Percentiles rank a stretch among this genome's conserved stretches.
These are phyloP conservation scores for Axea sp. DNA, from an alignment of 2,888 invertebrate species.

Conservation along the genomic window DNA sequence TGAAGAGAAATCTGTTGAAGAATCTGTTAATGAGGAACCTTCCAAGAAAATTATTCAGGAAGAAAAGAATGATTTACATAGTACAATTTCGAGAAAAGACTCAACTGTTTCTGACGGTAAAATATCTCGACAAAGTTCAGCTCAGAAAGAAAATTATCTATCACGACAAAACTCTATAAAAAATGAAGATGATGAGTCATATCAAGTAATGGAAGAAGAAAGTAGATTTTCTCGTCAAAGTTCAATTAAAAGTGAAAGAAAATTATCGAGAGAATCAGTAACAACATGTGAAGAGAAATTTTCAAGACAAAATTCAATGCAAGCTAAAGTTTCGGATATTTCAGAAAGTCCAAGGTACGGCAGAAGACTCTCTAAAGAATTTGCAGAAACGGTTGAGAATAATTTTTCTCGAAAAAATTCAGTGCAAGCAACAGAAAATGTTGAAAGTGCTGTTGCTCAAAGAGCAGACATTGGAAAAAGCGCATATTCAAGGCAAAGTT, in stretches of 20 bases:
- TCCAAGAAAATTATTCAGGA: constrained; percentile 11
- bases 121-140: constrained; percentile 50
- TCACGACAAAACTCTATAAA: constrained; percentile 17
- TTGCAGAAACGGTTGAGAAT: constrained; percentile 37
- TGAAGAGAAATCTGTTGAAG: constrained; percentile 81
- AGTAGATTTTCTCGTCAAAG: constrained; percentile 52
- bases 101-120: constrained; percentile 17
- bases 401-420: constrained; percentile 40
- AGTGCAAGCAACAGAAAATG: constrained; percentile 15
- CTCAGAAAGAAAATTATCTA: constrained; percentile 32
- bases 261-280: constrained; percentile 42
- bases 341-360: constrained; percentile 23
- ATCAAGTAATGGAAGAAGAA: constrained; percentile 38
- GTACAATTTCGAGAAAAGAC: constrained; percentile 21
- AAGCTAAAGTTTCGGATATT: constrained; percentile 28
- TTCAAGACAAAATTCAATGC: constrained; percentile 57
- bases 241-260: constrained; percentile 27
- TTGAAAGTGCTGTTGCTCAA: constrained; percentile 20
- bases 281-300: constrained; percentile 29
- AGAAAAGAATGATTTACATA: background rate
- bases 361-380: constrained; percentile 39
- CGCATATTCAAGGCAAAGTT: constrained; percentile 56
- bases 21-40: constrained; percentile 78
- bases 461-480: constrained; percentile 57
- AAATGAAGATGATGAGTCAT: constrained; percentile 13